phyloP scores from a whole-genome alignment of 2,113 vertebrate genomes.

The Myrmophylax atrothorax region DNA sequence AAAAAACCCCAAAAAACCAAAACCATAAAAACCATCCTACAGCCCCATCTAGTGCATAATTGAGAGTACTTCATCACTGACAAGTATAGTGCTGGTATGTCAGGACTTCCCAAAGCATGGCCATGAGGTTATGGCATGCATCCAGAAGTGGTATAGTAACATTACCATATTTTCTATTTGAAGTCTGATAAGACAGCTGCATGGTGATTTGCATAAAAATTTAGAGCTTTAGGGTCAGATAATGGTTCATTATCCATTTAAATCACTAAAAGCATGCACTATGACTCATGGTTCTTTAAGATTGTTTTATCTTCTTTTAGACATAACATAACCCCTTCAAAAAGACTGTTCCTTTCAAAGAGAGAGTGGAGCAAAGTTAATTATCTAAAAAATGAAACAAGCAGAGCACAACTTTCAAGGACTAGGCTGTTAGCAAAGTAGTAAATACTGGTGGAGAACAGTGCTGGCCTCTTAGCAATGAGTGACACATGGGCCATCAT shows the following conservation, averaged over 20 bases:
- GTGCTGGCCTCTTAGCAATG: not conserved
- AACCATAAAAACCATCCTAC: constrained; percentile 48
- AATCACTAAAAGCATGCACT: not conserved
- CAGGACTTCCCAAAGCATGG: not conserved
- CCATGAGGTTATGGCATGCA: not conserved
- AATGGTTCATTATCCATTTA: not conserved
- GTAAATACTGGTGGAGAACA: not conserved
- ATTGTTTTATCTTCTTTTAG: not conserved
- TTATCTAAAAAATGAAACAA: not conserved
- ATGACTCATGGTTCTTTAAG: not conserved
- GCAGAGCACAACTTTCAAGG: not conserved
- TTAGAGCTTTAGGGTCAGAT: not conserved
- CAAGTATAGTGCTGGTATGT: not conserved
- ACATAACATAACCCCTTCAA: not conserved
- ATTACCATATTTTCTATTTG: not conserved
- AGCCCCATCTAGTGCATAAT: constrained; percentile 77
- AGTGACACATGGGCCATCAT: rapidly evolving
- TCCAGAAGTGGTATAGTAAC: not conserved
- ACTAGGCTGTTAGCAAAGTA: not conserved
- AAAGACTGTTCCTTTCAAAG: not conserved
- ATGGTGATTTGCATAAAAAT: not conserved
- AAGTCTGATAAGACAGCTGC: not conserved
- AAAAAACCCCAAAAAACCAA: not conserved
- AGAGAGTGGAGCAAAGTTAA: not conserved
- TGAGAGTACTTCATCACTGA: constrained; percentile 27